phyloP scores from a whole-genome alignment of 2,797 vertebrate genomes.

The Siniperca obscura region DNA sequence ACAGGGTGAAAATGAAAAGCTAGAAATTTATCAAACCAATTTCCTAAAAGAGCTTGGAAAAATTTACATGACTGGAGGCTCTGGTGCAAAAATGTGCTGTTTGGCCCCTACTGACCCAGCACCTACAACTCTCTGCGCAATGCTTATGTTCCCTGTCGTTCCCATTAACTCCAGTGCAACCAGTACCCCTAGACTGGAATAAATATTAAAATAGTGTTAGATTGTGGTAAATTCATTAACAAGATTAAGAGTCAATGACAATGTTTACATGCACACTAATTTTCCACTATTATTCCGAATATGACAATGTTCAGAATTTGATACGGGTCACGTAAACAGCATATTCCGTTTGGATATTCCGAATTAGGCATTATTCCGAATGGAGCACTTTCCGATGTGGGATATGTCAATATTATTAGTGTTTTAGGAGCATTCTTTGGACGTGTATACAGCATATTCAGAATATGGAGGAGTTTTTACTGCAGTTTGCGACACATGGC shows the following conservation, averaged over 20 bases:
- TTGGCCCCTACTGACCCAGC: background rate
- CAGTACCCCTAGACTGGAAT: background rate
- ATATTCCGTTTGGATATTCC: no score
- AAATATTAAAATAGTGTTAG: background rate
- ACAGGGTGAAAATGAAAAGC: background rate
- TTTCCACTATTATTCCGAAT: no score
- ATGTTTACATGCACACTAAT: no score
- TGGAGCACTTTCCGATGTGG: no score
- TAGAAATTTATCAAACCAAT: background rate
- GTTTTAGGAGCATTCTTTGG: no score
- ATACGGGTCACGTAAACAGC: no score
- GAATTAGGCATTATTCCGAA: no score
- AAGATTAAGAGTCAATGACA: background rate
- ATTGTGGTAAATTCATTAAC: background rate
- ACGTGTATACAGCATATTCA: no score
- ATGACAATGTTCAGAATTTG: no score
- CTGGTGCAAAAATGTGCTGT: background rate
- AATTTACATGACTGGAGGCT: background rate
- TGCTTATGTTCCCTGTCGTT: background rate
- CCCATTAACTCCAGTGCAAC: conserved; percentile 1
- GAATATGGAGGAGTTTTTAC: no score
- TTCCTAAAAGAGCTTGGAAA: background rate
- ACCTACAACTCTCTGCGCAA: background rate
- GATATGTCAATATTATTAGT: no score
- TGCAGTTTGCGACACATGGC: no score